phyloP scores from a whole-genome alignment of 1,140 invertebrate species.

The Melipona quadrifasciata region DNA sequence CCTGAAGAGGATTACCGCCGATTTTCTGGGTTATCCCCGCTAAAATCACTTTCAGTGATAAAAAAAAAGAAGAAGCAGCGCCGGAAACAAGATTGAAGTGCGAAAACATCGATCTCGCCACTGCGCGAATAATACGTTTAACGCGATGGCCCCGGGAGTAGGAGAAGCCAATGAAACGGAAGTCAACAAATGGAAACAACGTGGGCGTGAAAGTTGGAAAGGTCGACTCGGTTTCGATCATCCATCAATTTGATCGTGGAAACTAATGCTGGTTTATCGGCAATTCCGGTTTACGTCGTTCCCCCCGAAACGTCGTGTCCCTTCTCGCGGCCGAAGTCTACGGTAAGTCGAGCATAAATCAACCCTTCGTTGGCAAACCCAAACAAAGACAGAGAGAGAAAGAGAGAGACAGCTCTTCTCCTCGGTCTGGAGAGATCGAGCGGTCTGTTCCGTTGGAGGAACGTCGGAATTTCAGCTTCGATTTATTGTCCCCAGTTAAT shows the following conservation, averaged over 20 bases:
- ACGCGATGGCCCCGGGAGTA: not conserved
- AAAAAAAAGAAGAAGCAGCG: not conserved
- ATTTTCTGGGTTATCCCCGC: too few species aligned
- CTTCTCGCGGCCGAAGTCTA: conserved; percentile 4
- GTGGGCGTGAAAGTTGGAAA: conserved; percentile 29
- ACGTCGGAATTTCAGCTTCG: not conserved
- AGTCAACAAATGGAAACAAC: conserved; percentile 30
- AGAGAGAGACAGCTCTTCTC: not conserved
- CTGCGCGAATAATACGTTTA: conserved; percentile 8
- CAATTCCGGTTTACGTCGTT: conserved; percentile 49
- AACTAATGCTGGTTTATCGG: conserved; percentile 59
- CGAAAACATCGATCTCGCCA: conserved; percentile 8
- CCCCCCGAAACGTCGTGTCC: conserved; percentile 39
- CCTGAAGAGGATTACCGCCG: too few species aligned
- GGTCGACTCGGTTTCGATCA: conserved; percentile 32
- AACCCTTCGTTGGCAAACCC: conserved; percentile 31
- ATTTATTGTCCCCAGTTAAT: not conserved
- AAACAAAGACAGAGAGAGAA: too few species aligned
- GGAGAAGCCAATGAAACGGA: conserved; percentile 19
- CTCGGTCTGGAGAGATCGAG: not conserved
- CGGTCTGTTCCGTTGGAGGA: too few species aligned
- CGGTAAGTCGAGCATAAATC: conserved; percentile 51
- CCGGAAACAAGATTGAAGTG: conserved; percentile 10
- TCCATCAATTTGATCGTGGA: conserved; percentile 56
- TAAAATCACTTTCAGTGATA: too few species aligned